A percentile compares a stretch with the other conserved stretches of the same genome.
Evolutionary conservation across 2,888 invertebrate species (phyloP).

Genomic region (Ethmia dodecea): DNA sequence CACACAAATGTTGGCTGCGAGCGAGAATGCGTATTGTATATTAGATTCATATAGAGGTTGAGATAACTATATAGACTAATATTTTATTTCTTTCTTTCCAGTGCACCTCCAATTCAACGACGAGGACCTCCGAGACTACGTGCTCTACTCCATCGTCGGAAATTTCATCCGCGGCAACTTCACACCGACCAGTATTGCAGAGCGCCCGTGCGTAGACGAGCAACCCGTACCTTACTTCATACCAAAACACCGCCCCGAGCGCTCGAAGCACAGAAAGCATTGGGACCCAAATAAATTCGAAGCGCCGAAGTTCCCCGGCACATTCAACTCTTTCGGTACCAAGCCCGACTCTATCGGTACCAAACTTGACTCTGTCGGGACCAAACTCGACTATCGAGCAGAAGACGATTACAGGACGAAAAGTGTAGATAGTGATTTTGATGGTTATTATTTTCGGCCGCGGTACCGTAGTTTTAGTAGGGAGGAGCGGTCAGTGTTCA

Average conservation of each 20-base stretch:
- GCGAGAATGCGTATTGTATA: no score
- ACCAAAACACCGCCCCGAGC: slow-evolving; percentile 44
- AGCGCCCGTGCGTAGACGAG: slow-evolving; percentile 52
- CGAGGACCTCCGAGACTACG: slow-evolving; percentile 50
- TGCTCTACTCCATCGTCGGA: slow-evolving; percentile 55
- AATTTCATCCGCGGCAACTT: slow-evolving; percentile 61
- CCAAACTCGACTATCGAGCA: background rate
- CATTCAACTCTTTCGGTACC: slow-evolving; percentile 23
- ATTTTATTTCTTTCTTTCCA: slow-evolving; percentile 47
- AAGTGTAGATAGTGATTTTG: background rate
- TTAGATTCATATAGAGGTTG: no score
- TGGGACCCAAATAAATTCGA: slow-evolving; percentile 48
- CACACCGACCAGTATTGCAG: slow-evolving; percentile 53
- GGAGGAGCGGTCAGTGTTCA: background rate
- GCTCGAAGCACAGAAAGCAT: slow-evolving; percentile 40
- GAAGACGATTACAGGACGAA: background rate
- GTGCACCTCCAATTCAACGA: slow-evolving; percentile 58
- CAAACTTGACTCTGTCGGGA: background rate
- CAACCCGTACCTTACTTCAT: slow-evolving; percentile 54
- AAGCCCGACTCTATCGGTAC: background rate
- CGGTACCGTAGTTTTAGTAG: no score
- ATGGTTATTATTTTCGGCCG: no score
- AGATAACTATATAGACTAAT: no score
- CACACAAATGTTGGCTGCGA: no score
- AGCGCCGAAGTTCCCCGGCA: slow-evolving; percentile 45